Base-by-base conservation (phyloP, 2,888 invertebrate genomes). In the Pseudeuparius sepicola region DNA sequence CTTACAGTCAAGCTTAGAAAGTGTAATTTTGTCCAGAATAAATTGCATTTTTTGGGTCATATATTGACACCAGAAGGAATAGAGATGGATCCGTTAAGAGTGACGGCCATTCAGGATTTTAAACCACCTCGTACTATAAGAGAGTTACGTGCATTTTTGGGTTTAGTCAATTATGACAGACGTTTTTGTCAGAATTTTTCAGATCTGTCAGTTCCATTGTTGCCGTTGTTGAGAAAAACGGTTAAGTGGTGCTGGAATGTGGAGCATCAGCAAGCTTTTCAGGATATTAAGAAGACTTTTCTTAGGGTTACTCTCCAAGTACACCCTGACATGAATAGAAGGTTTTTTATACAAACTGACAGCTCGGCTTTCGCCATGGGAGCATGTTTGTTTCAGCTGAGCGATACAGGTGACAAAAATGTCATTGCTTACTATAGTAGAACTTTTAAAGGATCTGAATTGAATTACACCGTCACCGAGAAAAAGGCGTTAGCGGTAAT, bases 391-490 rank as follows among this genome's bases (percentile, higher is more conserved):
- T 24, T 26, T 14, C 37, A 38, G 14, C 37, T 31, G 9, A 10
- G 35, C 6, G 17, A 29, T 4, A 24, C 13, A 4, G 14, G 11
- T 4, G 31, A 39, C 3, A 25, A 41, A 5, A 3, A 18, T 23
- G 30, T 41, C 4, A 34, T 45, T 6, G 43, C 43, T 1, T 45
- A 31, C 36, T 20, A 28, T 2, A 43, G 41, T 29, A 14, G 28
- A 4, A 26, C 33, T 7, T 30, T 44, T 12, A 33, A 36, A 18
- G 41, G 37, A 20, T 17, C 25, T n/a, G 16, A 35, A 20, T 15
- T 30, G 4, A 23, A 20, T 2, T 35, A 35, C 16, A 30, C 28
- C 2, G 24, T 31, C 4, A 41, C 40, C 2, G 41, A 44, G 33
- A 36, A 37, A 6, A 38, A 44, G 28, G 17, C 33, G 6, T 16